Evolutionary conservation across 2,113 vertebrate species (phyloP).

Genomic region (Nycticebus coucang): DNA sequence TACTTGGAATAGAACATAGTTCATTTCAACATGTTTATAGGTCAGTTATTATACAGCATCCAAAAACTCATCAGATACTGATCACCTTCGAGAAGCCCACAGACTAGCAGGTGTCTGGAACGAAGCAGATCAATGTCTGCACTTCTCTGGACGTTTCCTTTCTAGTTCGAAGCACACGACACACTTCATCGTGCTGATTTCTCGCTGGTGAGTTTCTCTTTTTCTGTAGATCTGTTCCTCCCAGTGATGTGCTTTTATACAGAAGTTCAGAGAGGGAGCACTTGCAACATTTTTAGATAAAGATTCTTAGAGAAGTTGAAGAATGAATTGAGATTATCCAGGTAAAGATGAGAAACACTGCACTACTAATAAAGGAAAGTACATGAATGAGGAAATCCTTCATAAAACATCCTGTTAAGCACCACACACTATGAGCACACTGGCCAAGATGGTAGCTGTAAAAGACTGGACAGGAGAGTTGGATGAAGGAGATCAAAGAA

Average conservation of each 20-base stretch:
- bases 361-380: not conserved
- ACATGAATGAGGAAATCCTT: not conserved
- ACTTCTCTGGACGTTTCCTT: not conserved
- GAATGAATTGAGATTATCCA: slow-evolving; percentile 5
- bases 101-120: not conserved
- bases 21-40: slow-evolving; percentile 18
- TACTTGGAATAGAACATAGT: not conserved
- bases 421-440: not conserved
- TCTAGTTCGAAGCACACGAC: not conserved
- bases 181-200: not conserved
- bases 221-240: not conserved
- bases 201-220: not conserved
- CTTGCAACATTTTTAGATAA: not conserved
- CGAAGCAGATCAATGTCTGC: not conserved
- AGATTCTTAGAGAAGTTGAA: slow-evolving; percentile 1
- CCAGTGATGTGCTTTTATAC: not conserved
- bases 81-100: not conserved
- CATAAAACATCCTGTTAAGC: not conserved
- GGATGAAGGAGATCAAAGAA: not conserved
- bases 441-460: not conserved
- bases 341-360: not conserved
- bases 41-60: not conserved
- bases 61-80: not conserved
- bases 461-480: not conserved
- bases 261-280: not conserved